A percentile compares a stretch with the other conserved stretches of the same genome.
phyloP scores from a whole-genome alignment of 2,888 invertebrate species.

The Criorhina ranunculi region DNA sequence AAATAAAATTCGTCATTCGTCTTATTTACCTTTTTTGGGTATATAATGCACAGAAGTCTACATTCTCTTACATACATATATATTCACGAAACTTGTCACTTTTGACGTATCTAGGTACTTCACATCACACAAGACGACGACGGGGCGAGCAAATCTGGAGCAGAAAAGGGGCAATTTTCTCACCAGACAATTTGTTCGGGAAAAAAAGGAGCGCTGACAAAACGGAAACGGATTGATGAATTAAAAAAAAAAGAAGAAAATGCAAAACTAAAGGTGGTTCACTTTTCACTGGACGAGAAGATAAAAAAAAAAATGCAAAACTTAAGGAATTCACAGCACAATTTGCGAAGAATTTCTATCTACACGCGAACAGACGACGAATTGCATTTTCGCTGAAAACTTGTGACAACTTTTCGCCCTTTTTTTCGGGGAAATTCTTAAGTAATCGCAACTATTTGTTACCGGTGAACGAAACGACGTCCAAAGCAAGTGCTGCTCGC shows the following conservation, averaged over 20 bases:
- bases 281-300: constrained; percentile 7
- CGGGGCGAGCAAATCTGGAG: constrained; percentile 37
- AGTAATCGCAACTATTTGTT: constrained; percentile 64
- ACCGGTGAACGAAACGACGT: constrained; percentile 75
- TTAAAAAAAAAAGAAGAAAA: constrained; percentile 4
- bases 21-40: constrained; percentile 60
- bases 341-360: constrained; percentile 30
- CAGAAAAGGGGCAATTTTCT: constrained; percentile 11
- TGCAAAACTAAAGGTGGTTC: constrained; percentile 23
- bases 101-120: constrained; percentile 14
- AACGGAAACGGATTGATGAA: neutral
- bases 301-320: neutral
- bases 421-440: constrained; percentile 32
- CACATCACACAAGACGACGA: constrained; percentile 14
- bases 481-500: constrained; percentile 71
- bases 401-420: neutral
- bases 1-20: constrained; percentile 40
- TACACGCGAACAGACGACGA: constrained; percentile 18
- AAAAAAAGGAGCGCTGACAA: constrained; percentile 2
- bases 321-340: constrained; percentile 59
- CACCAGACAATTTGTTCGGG: constrained; percentile 13
- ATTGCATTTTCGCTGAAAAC: constrained; percentile 19
- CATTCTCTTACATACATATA: constrained; percentile 46
- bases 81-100: constrained; percentile 34
- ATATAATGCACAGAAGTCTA: constrained; percentile 47